Conservation (phyloP, 2,888 invertebrate genomes). For the Latheticus oryzae region DNA sequence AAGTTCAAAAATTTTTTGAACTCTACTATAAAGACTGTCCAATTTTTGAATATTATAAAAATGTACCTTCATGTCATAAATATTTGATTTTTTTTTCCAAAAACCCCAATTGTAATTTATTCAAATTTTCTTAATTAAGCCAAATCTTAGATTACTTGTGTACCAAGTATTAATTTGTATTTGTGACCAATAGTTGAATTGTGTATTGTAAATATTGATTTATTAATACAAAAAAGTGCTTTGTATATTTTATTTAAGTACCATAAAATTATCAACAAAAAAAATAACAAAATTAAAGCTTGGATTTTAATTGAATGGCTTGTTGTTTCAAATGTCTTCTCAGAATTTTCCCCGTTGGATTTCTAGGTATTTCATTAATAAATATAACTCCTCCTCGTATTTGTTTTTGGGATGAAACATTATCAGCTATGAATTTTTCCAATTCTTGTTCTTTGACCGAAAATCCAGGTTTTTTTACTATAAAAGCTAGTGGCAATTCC, state of each 20-base stretch:
- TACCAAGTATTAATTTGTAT: constrained; percentile 38
- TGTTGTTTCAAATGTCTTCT: constrained; percentile 70
- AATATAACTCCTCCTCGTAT: constrained; percentile 77
- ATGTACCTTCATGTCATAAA: too few relatives aligned
- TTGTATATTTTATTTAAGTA: constrained; percentile 34
- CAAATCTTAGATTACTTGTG: constrained; percentile 36
- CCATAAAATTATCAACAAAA: constrained; percentile 2
- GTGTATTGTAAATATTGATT: constrained; percentile 57
- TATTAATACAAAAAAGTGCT: constrained; percentile 53
- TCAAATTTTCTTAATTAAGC: constrained; percentile 20
- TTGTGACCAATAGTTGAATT: constrained; percentile 44
- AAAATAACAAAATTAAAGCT: constrained; percentile 52
- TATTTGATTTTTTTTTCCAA: constrained; percentile 21
- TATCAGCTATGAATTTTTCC: constrained; percentile 66
- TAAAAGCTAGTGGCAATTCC: constrained; percentile 81
- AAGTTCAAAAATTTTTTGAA: constrained; percentile 20
- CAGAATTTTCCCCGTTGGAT: constrained; percentile 77
- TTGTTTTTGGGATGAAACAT: constrained; percentile 71
- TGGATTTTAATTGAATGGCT: constrained; percentile 59
- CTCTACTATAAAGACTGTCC: constrained; percentile 49
- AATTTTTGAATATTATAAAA: constrained; percentile 40
- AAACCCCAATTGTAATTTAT: constrained; percentile 20
- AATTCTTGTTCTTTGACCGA: constrained; percentile 66
- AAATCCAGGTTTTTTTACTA: constrained; percentile 73
- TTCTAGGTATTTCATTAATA: constrained; percentile 75